These are phyloP conservation scores for Aculops lycopersici DNA, from an alignment of 1,140 invertebrate genomes.

Conservation along the genomic window DNA sequence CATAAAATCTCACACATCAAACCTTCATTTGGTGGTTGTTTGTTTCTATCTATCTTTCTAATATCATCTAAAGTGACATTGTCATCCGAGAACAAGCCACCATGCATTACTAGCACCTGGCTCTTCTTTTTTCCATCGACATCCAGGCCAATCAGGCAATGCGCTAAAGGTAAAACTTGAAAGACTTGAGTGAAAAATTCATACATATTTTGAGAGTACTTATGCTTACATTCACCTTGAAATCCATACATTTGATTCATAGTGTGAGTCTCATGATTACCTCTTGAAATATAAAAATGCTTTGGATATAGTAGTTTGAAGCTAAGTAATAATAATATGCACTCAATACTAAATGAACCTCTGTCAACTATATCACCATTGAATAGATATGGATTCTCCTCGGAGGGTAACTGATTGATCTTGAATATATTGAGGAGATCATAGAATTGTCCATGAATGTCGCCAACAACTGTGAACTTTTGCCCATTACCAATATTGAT, in stretches of 20 bases:
- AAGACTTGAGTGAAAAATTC: conserved; percentile 93
- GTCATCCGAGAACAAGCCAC: conserved; percentile 58
- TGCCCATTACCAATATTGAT: conserved; percentile 46
- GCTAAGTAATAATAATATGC: conserved; percentile 85
- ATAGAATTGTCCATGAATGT: conserved; percentile 96
- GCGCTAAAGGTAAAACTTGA: conserved; percentile 77
- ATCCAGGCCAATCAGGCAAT: conserved; percentile 74
- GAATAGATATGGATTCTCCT: conserved; percentile 68
- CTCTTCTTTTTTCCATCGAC: too few species aligned
- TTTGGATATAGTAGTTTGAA: conserved; percentile 88
- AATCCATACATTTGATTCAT: conserved; percentile 99
- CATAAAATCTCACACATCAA: conserved; percentile 89
- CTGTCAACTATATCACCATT: conserved; percentile 87
- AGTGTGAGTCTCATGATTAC: conserved; percentile 80
- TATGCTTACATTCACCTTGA: conserved; percentile 80
- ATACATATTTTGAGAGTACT: conserved; percentile 58
- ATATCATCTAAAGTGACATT: conserved; percentile 69
- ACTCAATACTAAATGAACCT: conserved; percentile 95
- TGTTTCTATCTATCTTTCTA: conserved; percentile 47
- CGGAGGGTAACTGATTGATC: conserved; percentile 72
- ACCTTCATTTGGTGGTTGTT: conserved; percentile 84
- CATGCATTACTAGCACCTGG: conserved; percentile 78
- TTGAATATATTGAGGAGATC: conserved; percentile 93
- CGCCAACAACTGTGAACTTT: conserved; percentile 98
- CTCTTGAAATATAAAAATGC: conserved; percentile 88